Percentiles rank a stretch among this genome's conserved stretches.
phyloP scores from a whole-genome alignment of 2,797 vertebrate genomes.

The Simalia tracyae region DNA sequence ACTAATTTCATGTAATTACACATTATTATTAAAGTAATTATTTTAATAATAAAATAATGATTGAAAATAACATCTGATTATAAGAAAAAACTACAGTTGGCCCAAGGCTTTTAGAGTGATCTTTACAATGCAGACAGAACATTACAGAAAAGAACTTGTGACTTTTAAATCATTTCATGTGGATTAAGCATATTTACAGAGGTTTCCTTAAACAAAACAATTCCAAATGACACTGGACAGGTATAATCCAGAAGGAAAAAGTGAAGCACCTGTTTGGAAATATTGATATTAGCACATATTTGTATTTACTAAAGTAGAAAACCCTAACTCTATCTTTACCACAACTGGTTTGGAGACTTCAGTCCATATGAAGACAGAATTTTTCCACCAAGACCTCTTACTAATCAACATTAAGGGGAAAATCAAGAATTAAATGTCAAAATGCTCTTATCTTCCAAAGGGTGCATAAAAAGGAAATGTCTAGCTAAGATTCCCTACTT shows the following conservation, averaged over 20 bases:
- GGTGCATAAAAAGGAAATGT: neutral
- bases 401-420: neutral
- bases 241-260: neutral
- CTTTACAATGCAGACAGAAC: neutral
- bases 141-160: neutral
- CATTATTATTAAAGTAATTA: neutral
- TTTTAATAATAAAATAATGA: neutral
- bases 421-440: neutral
- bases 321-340: conserved; percentile 6
- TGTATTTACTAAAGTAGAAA: neutral
- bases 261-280: neutral
- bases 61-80: neutral
- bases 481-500: neutral
- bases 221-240: neutral
- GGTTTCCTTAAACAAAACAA: neutral
- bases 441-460: neutral
- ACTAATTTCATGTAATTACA: neutral
- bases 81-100: neutral
- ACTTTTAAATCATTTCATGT: neutral
- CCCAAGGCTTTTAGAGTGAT: neutral
- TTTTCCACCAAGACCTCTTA: neutral
- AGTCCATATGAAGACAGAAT: too few relatives aligned
- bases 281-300: neutral
- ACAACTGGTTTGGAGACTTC: neutral
- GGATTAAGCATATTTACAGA: neutral